phyloP scores from a whole-genome alignment of 2,888 invertebrate species.

The Oscheius sp. region DNA sequence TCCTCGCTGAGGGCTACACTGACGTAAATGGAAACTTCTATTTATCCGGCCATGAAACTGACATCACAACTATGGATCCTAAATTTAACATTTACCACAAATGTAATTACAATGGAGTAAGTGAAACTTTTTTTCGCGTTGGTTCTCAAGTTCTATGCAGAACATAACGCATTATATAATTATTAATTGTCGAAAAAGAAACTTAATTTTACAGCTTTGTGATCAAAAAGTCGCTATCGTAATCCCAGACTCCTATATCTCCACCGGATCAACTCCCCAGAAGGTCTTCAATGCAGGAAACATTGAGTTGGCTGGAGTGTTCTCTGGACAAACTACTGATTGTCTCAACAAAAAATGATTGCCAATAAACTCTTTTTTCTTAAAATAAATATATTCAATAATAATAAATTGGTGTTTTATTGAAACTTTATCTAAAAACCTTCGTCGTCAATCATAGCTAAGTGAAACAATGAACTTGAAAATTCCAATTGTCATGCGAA shows the following conservation, averaged over 20 bases:
- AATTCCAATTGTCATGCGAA: neutral
- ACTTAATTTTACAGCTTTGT: conserved; percentile 41
- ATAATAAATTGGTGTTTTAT: neutral
- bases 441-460: too few species aligned
- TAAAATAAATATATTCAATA: too few species aligned
- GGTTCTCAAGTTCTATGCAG: too few species aligned
- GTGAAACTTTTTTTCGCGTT: too few species aligned
- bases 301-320: conserved; percentile 12
- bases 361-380: too few species aligned
- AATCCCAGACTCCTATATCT: conserved; percentile 11
- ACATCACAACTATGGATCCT: conserved; percentile 26
- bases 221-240: conserved; percentile 16
- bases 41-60: conserved; percentile 37
- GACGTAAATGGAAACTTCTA: conserved; percentile 51
- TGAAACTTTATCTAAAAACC: neutral
- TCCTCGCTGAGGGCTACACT: conserved; percentile 55
- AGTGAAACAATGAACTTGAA: neutral
- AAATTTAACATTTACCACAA: conserved; percentile 20
- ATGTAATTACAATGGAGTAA: conserved; percentile 23
- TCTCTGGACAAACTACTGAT: conserved; percentile 11
- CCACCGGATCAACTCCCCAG: neutral
- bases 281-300: conserved; percentile 7
- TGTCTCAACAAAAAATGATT: conserved; percentile 5
- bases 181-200: too few species aligned
- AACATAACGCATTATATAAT: too few species aligned